Conservation (phyloP, 2,113 vertebrate species). For the Alexandromys fortis region DNA sequence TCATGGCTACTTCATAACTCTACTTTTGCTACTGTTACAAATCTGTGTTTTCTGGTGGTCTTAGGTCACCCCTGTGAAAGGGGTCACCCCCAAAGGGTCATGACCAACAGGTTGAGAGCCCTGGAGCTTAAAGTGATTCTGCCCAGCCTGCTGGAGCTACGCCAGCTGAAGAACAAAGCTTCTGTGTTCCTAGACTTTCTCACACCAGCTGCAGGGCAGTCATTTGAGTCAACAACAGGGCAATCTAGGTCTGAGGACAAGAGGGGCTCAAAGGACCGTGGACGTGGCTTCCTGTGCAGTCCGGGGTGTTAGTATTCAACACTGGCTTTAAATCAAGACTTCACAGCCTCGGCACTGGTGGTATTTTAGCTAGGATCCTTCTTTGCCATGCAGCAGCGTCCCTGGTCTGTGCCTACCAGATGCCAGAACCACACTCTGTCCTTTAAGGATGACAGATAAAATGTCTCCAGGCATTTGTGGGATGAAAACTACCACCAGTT, state of each 20-base stretch:
- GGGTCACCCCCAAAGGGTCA: not conserved
- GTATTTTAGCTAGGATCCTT: not conserved
- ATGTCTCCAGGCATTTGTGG: not conserved
- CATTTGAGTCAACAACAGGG: conserved; percentile 14
- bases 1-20: not conserved
- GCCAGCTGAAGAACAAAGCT: not conserved
- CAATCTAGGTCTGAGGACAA: not conserved
- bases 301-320: not conserved
- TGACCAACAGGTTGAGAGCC: not conserved
- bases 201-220: not conserved
- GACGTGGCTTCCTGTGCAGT: not conserved
- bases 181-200: not conserved
- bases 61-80: too few species aligned
- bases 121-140: conserved; percentile 51
- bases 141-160: not conserved
- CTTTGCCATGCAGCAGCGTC: not conserved
- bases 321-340: not conserved
- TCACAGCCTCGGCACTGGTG: not conserved
- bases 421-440: too few species aligned
- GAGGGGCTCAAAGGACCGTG: not conserved
- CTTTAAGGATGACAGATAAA: not conserved
- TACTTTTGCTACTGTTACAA: not conserved
- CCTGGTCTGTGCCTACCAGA: not conserved
- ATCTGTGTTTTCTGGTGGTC: not conserved
- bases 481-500: not conserved